Base-by-base conservation (phyloP, 2,888 invertebrate species). In the Rambutsinella grinnellia region DNA sequence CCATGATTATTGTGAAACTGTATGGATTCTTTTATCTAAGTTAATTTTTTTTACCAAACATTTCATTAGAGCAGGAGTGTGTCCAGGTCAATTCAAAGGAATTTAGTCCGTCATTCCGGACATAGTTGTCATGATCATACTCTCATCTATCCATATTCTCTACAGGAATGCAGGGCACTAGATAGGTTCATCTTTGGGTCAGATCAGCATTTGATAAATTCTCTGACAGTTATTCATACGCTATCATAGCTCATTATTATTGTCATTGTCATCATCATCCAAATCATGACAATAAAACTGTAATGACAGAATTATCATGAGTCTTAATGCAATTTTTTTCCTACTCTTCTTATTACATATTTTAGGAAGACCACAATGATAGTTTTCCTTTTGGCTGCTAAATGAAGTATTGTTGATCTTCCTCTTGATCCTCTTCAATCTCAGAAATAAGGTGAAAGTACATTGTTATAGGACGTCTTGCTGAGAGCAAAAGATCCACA, bases 381-480 rank as follows among this genome's bases (percentile, higher is more conserved):
- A 36, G 36, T 36, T 36, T 36, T 36, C 5, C 36, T 36, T 13
- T 36, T 8, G 36, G 36, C 36, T 36, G 36, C 46, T 65, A 71
- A 65, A 71, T 71, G 65, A 71, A 71, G 54, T 65, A 71, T 71
- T 71, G 71, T 71, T 63, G 54, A 61, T 47, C 23, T 28, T 58
- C 36, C 58, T 58, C 23, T 2, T 19, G 28, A 44, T 57, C 46
- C 28, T 60, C 49, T 36, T 36, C 36, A 36, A 5, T 36, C 36
- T 36, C 36, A 8, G 36, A 5, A 36, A 36, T 36, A 13, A 36
- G 36, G 36, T 36, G 36, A 36, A 19, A 17, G 56, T 44, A 60
- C 66, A 72, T 72, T 72, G 75, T 69, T 76, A 68, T 47, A 60
- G 21, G 76, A 58, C 76, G 68, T 2, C 76, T 69, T 28, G 69